A percentile compares a stretch with the other conserved stretches of the same genome.
phyloP scores from a whole-genome alignment of 92 coral and sea anemone genomes.

The Epizoanthus stellaris region DNA sequence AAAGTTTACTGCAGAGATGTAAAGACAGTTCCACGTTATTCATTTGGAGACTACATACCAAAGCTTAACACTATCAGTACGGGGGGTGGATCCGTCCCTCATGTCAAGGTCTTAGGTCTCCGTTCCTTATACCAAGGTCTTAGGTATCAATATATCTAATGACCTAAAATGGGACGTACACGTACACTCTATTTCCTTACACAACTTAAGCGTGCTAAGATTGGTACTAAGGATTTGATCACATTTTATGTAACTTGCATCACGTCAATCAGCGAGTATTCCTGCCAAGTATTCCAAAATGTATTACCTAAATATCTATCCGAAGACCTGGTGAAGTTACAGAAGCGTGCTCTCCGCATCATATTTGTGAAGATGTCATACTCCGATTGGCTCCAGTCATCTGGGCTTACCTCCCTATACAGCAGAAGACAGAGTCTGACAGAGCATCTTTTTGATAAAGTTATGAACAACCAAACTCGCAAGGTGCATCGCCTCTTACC shows the following conservation, averaged over 20 bases:
- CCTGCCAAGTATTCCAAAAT: not conserved
- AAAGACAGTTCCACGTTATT: no score
- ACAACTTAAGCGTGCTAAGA: slow-evolving; percentile 6
- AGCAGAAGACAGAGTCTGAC: no score
- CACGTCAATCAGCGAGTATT: not conserved
- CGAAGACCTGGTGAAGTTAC: not conserved
- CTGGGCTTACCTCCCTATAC: no score
- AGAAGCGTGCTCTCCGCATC: not conserved
- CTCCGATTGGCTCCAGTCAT: not conserved
- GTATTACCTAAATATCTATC: not conserved
- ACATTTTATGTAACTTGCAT: slow-evolving; percentile 10
- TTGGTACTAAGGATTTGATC: not conserved
- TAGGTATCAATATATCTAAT: not conserved
- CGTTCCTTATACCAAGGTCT: no score
- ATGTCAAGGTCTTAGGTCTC: not conserved
- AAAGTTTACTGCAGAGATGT: no score
- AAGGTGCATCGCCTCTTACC: not conserved
- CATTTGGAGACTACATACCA: no score
- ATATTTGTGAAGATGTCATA: not conserved
- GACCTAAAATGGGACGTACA: not conserved
- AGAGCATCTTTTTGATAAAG: not conserved
- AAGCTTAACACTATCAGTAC: no score
- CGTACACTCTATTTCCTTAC: not conserved
- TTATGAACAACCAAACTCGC: not conserved
- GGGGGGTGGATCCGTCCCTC: no score